Conservation (phyloP, 2,888 invertebrate genomes). For the Cantharis nigra region DNA sequence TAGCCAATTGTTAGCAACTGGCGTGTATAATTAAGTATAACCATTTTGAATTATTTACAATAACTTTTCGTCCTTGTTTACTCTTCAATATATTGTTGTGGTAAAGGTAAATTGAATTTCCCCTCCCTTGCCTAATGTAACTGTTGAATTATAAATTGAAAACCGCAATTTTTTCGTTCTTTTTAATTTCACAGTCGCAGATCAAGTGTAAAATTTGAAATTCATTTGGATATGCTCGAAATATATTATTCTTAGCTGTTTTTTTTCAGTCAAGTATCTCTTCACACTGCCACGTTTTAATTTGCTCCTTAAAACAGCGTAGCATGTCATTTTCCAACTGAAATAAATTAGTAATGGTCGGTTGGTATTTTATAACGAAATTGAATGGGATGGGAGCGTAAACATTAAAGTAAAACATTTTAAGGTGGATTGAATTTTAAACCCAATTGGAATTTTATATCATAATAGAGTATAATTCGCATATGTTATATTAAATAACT, state of each 20-base stretch:
- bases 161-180: not conserved
- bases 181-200: not conserved
- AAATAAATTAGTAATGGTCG: not conserved
- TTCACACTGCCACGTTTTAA: not conserved
- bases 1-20: not conserved
- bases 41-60: not conserved
- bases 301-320: not conserved
- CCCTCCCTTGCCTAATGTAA: not conserved
- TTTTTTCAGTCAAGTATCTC: not conserved
- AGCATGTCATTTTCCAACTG: not conserved
- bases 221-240: not conserved
- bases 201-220: not conserved
- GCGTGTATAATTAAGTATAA: not conserved
- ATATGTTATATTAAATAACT: no score
- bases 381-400: not conserved
- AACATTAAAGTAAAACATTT: not conserved
- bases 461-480: no score
- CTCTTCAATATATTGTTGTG: not conserved
- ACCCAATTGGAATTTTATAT: no score
- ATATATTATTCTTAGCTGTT: not conserved
- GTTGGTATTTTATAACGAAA: not conserved
- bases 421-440: not conserved
- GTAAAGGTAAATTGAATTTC: not conserved
- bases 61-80: not conserved
- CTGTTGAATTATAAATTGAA: not conserved